A percentile compares a stretch with the other conserved stretches of the same genome.
These are phyloP conservation scores for Papilio helenus DNA, from an alignment of 1,140 invertebrate species.

Conservation along the genomic window DNA sequence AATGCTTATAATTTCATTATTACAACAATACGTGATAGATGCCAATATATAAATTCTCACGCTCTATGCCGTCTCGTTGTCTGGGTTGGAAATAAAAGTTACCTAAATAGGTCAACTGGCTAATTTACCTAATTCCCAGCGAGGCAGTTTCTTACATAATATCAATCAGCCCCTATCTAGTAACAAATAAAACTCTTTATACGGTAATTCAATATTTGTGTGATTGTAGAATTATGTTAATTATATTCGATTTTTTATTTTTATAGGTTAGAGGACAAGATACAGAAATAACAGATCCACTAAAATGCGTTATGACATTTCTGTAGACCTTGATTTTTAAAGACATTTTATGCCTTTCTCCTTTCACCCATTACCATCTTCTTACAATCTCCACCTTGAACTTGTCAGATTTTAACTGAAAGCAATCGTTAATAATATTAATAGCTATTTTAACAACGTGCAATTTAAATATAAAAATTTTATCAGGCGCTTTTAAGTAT, in stretches of 20 bases:
- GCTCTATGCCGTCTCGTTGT: not conserved
- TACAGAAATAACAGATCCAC: not conserved
- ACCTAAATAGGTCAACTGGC: slow-evolving; percentile 6
- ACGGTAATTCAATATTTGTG: not conserved
- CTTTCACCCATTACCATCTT: too few relatives aligned
- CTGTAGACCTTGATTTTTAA: not conserved
- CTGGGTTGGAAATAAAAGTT: not conserved
- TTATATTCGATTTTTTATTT: not conserved
- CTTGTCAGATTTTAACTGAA: not conserved
- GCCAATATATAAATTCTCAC: not conserved
- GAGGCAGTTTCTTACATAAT: not conserved
- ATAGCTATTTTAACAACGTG: not conserved
- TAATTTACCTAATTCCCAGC: slow-evolving; percentile 13
- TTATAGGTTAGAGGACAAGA: too few relatives aligned
- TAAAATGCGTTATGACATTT: not conserved
- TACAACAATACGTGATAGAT: not conserved
- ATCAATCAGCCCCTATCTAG: not conserved
- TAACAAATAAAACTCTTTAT: not conserved
- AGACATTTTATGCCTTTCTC: not conserved
- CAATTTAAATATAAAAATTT: not conserved
- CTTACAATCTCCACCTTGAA: not conserved
- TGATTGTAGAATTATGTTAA: not conserved
- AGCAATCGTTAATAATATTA: not conserved
- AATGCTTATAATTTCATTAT: too few relatives aligned
- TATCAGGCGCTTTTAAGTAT: not conserved